Conservation (phyloP, 2,113 vertebrate genomes). For the Scomber japonicus region DNA sequence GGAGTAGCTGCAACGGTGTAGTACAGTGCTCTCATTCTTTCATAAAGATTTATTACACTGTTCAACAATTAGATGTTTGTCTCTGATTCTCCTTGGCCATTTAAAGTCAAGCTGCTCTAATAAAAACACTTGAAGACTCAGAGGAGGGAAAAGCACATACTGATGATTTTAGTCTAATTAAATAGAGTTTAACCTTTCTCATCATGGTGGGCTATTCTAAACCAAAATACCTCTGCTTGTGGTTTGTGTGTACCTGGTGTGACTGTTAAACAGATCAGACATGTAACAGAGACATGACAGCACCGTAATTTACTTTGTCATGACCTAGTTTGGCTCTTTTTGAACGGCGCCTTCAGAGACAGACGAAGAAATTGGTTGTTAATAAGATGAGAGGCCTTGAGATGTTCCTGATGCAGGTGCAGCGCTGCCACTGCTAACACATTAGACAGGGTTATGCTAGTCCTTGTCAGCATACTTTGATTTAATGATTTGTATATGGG, state of each 20-base stretch:
- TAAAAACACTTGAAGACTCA: too few relatives aligned
- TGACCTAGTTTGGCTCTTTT: conserved; percentile 19
- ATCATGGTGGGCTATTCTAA: background rate
- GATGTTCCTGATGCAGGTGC: background rate
- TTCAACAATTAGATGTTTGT: background rate
- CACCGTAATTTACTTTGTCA: conserved; percentile 10
- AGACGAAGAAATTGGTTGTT: conserved; percentile 25
- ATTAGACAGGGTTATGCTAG: background rate
- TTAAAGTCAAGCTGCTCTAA: too few relatives aligned
- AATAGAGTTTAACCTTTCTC: background rate
- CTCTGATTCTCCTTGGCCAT: too few relatives aligned
- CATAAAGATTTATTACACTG: background rate
- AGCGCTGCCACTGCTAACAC: background rate
- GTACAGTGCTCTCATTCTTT: background rate
- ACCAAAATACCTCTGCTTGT: background rate
- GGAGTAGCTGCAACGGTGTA: background rate
- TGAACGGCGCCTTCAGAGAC: background rate
- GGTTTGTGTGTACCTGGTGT: background rate
- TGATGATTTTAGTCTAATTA: too few relatives aligned
- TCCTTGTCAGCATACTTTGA: background rate
- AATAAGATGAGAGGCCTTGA: conserved; percentile 29
- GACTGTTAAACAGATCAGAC: background rate
- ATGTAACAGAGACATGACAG: background rate
- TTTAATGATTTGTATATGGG: background rate
- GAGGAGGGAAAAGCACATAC: too few relatives aligned